phyloP scores from a whole-genome alignment of 2,797 vertebrate genomes.

The Galaxias olidus region DNA sequence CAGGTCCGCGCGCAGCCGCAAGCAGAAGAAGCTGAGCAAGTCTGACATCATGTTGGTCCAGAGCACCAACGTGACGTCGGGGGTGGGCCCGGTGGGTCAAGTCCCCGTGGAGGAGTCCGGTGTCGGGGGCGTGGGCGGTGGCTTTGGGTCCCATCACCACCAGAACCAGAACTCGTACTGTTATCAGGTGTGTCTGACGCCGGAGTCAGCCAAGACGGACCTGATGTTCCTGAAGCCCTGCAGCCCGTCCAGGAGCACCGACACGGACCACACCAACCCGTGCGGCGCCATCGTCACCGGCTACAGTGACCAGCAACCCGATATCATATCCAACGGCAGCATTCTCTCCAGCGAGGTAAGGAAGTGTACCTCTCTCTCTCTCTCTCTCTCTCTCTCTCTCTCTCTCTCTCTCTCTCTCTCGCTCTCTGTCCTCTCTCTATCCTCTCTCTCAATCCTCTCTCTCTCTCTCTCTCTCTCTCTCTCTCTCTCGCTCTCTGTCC shows the following conservation, averaged over 20 bases:
- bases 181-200: slow-evolving; percentile 98
- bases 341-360: slow-evolving; percentile 96
- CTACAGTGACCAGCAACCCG: slow-evolving; percentile 94
- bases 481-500: no score
- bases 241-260: slow-evolving; percentile 90
- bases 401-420: no score
- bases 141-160: slow-evolving; percentile 88
- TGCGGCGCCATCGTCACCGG: slow-evolving; percentile 93
- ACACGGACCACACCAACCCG: slow-evolving; percentile 90
- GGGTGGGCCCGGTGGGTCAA: slow-evolving; percentile 76
- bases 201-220: slow-evolving; percentile 97
- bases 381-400: no score
- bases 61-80: slow-evolving; percentile 85
- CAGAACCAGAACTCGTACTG: slow-evolving; percentile 96
- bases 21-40: slow-evolving; percentile 97
- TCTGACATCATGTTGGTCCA: slow-evolving; percentile 99
- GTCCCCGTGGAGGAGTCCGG: slow-evolving; percentile 88
- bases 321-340: slow-evolving; percentile 98
- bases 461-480: no score
- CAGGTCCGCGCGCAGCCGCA: slow-evolving; percentile 83
- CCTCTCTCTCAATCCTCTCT: no score
- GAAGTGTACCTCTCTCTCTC: neutral
- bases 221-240: slow-evolving; percentile 98
- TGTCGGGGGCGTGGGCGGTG: slow-evolving; percentile 70
- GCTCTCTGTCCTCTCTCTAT: no score